These are phyloP conservation scores for Sebastes jordani DNA, from an alignment of 2,797 vertebrate genomes.

Conservation along the genomic window DNA sequence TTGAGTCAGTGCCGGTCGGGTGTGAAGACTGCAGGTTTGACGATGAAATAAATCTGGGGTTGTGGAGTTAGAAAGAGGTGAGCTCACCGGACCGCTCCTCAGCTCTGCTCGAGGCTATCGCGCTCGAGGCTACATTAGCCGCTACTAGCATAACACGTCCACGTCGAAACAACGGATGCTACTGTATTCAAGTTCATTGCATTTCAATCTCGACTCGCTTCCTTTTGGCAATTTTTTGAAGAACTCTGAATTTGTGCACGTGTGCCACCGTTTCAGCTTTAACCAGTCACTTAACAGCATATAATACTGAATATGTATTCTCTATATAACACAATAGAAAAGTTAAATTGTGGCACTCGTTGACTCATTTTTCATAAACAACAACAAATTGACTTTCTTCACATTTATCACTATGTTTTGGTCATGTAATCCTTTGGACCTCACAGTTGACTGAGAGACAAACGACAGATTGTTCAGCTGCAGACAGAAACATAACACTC, in stretches of 20 bases:
- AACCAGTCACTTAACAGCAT: constrained; percentile 1
- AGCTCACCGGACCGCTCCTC: neutral
- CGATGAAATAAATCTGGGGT: neutral
- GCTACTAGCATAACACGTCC: constrained; percentile 3
- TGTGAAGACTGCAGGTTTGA: neutral
- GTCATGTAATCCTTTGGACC: constrained; percentile 40
- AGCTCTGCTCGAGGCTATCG: constrained; percentile 10
- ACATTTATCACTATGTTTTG: constrained; percentile 39
- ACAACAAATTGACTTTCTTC: constrained; percentile 13
- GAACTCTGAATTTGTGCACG: constrained; percentile 9
- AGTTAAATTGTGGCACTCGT: constrained; percentile 7
- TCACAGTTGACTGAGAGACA: constrained; percentile 41
- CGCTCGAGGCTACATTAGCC: constrained; percentile 22
- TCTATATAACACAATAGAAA: constrained; percentile 20
- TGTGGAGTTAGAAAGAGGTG: neutral
- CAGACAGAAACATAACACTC: constrained; percentile 31
- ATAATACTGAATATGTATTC: constrained; percentile 31
- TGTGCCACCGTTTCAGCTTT: neutral
- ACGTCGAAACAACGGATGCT: constrained; percentile 23
- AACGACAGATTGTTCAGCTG: constrained; percentile 42
- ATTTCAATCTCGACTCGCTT: constrained; percentile 24
- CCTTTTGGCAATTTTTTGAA: constrained; percentile 33
- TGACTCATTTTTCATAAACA: constrained; percentile 2
- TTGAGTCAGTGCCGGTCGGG: neutral
- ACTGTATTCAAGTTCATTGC: constrained; percentile 35